These are phyloP conservation scores for Rotaria magnacalcarata DNA, from an alignment of 2,888 invertebrate genomes.

Conservation along the genomic window DNA sequence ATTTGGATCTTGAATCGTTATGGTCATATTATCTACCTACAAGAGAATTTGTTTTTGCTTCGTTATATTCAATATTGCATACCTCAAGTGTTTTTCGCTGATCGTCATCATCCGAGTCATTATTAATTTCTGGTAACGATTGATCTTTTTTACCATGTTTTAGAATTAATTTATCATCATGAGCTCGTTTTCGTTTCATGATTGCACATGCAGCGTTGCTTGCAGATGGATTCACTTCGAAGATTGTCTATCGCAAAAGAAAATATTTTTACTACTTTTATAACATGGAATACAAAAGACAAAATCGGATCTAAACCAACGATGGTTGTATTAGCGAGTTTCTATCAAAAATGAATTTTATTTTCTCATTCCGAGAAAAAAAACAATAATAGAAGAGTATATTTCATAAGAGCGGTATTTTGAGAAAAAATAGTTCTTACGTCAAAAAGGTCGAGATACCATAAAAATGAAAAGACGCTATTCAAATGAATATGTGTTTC, in stretches of 20 bases:
- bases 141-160: conserved; percentile 53
- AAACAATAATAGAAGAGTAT: too few relatives aligned
- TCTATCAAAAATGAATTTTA: too few relatives aligned
- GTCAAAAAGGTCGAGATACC: too few relatives aligned
- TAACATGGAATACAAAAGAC: too few relatives aligned
- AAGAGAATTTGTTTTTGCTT: conserved; percentile 25
- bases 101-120: conserved; percentile 34
- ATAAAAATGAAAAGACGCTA: too few relatives aligned
- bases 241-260: conserved; percentile 71
- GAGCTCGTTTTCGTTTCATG: conserved; percentile 80
- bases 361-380: too few relatives aligned
- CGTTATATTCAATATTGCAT: background rate
- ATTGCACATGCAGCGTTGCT: conserved; percentile 71
- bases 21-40: conserved; percentile 37
- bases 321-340: too few relatives aligned
- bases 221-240: conserved; percentile 78
- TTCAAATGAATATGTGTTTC: too few relatives aligned
- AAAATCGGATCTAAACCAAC: too few relatives aligned
- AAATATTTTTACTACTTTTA: too few relatives aligned
- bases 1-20: background rate
- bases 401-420: too few relatives aligned
- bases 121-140: conserved; percentile 20
- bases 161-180: conserved; percentile 65
- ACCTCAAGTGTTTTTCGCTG: conserved; percentile 22
- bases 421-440: too few relatives aligned